phyloP scores from a whole-genome alignment of 1,140 invertebrate species.

The Drosophila orosa region DNA sequence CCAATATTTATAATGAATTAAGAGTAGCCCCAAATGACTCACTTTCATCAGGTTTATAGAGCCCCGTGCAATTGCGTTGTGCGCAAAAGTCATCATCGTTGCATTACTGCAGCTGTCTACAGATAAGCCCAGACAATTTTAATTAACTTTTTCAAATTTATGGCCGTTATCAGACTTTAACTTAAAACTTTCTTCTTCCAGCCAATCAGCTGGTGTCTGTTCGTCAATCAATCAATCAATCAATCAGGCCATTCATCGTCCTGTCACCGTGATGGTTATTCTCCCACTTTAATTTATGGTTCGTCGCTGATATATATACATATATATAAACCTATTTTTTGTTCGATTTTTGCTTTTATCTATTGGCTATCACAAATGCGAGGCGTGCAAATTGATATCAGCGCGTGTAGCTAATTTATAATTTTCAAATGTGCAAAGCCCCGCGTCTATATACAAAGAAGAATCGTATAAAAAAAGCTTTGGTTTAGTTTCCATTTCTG shows the following conservation, averaged over 20 bases:
- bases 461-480: slow-evolving; percentile 3
- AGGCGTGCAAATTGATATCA: slow-evolving; percentile 61
- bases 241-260: slow-evolving; percentile 19
- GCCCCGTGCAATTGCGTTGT: slow-evolving; percentile 20
- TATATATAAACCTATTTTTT: neutral
- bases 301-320: neutral
- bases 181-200: slow-evolving; percentile 26
- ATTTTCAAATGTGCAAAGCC: slow-evolving; percentile 29
- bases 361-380: slow-evolving; percentile 49
- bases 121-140: slow-evolving; percentile 33
- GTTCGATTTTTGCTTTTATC: slow-evolving; percentile 19
- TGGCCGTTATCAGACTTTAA: slow-evolving; percentile 6
- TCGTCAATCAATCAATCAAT: slow-evolving; percentile 15
- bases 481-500: slow-evolving; percentile 46
- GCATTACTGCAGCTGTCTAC: slow-evolving; percentile 7
- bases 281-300: slow-evolving; percentile 27
- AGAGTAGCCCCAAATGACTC: neutral
- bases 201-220: slow-evolving; percentile 3
- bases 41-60: neutral
- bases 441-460: slow-evolving; percentile 15
- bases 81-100: slow-evolving; percentile 9
- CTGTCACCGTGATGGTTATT: slow-evolving; percentile 20
- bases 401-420: slow-evolving; percentile 75
- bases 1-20: neutral
- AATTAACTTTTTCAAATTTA: slow-evolving; percentile 26